Percentiles rank a stretch among this genome's conserved stretches.
Conservation (phyloP, 2,113 vertebrate genomes). For the Machaerirhynchus nigripectus region DNA sequence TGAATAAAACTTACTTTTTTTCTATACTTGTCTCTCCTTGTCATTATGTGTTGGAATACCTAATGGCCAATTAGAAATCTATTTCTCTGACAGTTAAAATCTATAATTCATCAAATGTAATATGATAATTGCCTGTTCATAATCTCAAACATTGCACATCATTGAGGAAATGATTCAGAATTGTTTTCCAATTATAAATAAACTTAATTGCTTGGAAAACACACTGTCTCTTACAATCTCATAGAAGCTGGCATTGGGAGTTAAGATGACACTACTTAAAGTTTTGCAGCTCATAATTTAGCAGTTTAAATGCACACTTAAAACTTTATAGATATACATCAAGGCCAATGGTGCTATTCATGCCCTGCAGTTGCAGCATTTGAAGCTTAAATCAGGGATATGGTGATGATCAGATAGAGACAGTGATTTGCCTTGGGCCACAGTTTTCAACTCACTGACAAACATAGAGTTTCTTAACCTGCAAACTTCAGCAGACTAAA, state of each 20-base stretch:
- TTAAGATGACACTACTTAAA: constrained; percentile 27
- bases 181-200: constrained; percentile 54
- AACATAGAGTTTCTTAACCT: background rate
- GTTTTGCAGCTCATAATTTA: constrained; percentile 43
- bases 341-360: constrained; percentile 24
- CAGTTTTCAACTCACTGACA: background rate
- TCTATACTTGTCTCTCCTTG: background rate
- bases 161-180: constrained; percentile 40
- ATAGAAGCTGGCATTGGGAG: background rate
- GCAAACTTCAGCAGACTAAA: background rate
- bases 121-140: constrained; percentile 22
- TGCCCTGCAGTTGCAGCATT: background rate
- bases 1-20: background rate
- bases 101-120: constrained; percentile 20
- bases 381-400: background rate
- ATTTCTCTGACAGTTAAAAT: constrained; percentile 36
- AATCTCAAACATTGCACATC: background rate
- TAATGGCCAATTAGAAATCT: constrained; percentile 39
- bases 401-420: background rate
- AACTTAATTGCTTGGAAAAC: constrained; percentile 57
- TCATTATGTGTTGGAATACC: constrained; percentile 1
- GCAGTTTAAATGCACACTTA: constrained; percentile 52
- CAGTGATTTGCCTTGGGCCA: background rate
- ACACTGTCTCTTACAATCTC: background rate
- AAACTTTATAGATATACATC: constrained; percentile 31